Conservation (phyloP, 1,140 invertebrate genomes). For the Heterodera carotae region DNA sequence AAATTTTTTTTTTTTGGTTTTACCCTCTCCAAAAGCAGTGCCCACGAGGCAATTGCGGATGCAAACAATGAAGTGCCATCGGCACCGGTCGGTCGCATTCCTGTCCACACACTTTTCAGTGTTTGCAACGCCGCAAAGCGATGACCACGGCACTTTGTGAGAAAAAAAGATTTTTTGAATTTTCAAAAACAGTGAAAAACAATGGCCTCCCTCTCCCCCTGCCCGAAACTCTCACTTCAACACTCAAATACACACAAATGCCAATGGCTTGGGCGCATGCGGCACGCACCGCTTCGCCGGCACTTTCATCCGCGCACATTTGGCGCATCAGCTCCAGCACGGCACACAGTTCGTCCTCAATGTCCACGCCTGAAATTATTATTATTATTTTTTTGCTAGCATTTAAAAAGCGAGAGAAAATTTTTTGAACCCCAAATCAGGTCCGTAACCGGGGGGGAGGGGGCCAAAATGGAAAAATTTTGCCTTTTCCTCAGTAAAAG, state of each 20-base stretch:
- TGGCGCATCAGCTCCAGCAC: constrained; percentile 21
- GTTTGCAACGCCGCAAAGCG: constrained; percentile 45
- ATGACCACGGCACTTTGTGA: constrained; percentile 14
- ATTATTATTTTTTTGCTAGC: too few species aligned
- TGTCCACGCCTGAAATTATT: constrained; percentile 37
- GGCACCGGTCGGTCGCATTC: constrained; percentile 34
- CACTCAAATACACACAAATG: constrained; percentile 49
- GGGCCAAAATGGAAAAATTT: too few species aligned
- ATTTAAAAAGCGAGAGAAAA: neutral
- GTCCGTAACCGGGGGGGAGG: too few species aligned
- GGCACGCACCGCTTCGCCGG: constrained; percentile 26
- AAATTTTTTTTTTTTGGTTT: too few species aligned
- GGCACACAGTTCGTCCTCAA: constrained; percentile 36
- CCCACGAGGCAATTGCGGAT: constrained; percentile 43
- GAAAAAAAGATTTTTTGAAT: too few species aligned
- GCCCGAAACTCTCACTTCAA: constrained; percentile 30
- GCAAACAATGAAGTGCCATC: constrained; percentile 38
- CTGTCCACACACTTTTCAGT: constrained; percentile 36
- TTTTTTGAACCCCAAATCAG: too few species aligned
- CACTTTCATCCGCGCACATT: constrained; percentile 22
- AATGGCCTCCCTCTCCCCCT: too few species aligned
- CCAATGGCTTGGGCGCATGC: constrained; percentile 45
- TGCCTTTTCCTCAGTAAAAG: too few species aligned
- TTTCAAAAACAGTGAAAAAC: too few species aligned
- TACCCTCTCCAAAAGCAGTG: constrained; percentile 45